These are phyloP conservation scores for Rhagonycha fulva DNA, from an alignment of 2,888 invertebrate species.

Conservation along the genomic window DNA sequence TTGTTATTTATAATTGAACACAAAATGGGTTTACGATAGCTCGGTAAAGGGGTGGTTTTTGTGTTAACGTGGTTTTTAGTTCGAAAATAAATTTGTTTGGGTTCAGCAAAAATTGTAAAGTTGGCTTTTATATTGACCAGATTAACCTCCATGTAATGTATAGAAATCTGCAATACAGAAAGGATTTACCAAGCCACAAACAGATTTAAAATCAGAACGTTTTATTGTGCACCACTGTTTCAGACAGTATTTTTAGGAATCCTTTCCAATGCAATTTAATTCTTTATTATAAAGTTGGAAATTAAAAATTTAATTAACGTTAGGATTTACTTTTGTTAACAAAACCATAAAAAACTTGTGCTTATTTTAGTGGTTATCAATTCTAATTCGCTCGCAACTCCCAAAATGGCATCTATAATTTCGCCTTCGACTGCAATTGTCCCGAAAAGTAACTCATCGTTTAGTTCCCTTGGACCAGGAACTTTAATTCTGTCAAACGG, in stretches of 20 bases:
- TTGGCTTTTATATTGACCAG: too few species aligned
- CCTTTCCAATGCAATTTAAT: too few species aligned
- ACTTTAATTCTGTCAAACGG: slow-evolving; percentile 53
- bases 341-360: neutral
- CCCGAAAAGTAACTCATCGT: slow-evolving; percentile 33
- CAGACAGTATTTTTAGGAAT: too few species aligned
- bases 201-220: too few species aligned
- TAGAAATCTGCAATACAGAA: too few species aligned
- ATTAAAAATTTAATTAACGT: neutral
- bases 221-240: too few species aligned
- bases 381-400: slow-evolving; percentile 42
- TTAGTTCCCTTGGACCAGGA: slow-evolving; percentile 48
- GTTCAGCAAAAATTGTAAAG: neutral
- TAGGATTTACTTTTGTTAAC: neutral
- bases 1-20: neutral
- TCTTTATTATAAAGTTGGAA: neutral
- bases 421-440: slow-evolving; percentile 33
- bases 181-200: too few species aligned
- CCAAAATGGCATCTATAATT: slow-evolving; percentile 44
- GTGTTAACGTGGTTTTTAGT: neutral
- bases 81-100: neutral
- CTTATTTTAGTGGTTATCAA: slow-evolving; percentile 43
- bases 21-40: neutral
- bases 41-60: neutral
- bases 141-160: too few species aligned